phyloP scores from a whole-genome alignment of 2,113 vertebrate species.

The Vimba vimba region DNA sequence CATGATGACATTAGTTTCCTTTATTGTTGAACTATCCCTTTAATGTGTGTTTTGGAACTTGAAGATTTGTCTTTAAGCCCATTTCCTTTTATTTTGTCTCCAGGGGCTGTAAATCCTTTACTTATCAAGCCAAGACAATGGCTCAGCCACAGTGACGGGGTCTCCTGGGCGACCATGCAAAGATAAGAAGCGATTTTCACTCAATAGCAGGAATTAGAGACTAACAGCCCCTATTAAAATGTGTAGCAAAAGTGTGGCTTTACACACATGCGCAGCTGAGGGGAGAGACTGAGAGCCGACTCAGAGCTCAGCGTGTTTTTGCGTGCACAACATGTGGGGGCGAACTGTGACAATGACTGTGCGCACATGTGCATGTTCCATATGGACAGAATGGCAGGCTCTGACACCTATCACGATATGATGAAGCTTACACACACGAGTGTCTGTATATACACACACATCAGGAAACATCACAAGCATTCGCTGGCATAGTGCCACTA shows the following conservation, averaged over 20 bases:
- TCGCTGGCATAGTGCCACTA: not conserved
- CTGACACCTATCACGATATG: conserved; percentile 17
- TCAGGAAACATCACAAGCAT: conserved; percentile 8
- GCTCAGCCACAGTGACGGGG: conserved; percentile 7
- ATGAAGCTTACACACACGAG: not conserved
- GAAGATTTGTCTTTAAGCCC: conserved; percentile 57
- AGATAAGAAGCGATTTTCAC: conserved; percentile 67
- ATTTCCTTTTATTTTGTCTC: conserved; percentile 55
- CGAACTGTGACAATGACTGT: not conserved
- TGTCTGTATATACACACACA: not conserved
- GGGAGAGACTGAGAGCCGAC: conserved; percentile 42
- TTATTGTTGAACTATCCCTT: conserved; percentile 29
- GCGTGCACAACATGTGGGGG: not conserved
- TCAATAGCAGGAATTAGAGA: conserved; percentile 71
- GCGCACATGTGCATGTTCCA: not conserved
- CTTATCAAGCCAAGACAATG: conserved; percentile 66
- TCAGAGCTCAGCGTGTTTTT: conserved; percentile 5
- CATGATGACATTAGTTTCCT: no score
- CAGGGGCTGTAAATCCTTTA: conserved; percentile 50
- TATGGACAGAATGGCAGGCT: conserved; percentile 23
- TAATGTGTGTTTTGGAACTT: conserved; percentile 53
- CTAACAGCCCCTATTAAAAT: conserved; percentile 68
- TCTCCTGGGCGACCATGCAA: conserved; percentile 55
- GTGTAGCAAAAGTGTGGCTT: conserved; percentile 52
- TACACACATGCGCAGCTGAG: conserved; percentile 39